Percentiles rank a stretch among this genome's conserved stretches.
Evolutionary conservation across 23 tunicate genomes (phyloP).

Genomic region (Oikopleura vanhoeffeni): DNA sequence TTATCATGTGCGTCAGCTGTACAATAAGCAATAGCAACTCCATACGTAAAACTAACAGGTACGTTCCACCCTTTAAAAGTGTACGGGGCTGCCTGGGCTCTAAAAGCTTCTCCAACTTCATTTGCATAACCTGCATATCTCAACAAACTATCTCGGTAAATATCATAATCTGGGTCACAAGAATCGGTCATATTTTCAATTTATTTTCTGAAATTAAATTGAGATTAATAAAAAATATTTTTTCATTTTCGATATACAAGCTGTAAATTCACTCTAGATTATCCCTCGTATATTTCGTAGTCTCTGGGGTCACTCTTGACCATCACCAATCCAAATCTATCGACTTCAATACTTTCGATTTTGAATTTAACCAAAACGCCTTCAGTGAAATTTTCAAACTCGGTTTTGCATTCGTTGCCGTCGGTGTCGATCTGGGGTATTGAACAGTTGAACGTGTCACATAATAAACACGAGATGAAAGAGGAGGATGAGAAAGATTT

Average conservation of each 20-base stretch:
- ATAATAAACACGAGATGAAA: too few relatives aligned
- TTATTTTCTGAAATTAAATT: too few relatives aligned
- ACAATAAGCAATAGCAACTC: background rate
- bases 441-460: background rate
- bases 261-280: too few relatives aligned
- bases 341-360: background rate
- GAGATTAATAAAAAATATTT: too few relatives aligned
- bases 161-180: background rate
- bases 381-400: background rate
- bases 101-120: background rate
- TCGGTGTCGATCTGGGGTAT: too few relatives aligned
- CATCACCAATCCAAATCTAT: background rate
- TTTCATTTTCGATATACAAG: too few relatives aligned
- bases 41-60: background rate
- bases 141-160: background rate
- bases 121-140: background rate
- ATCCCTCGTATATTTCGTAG: too few relatives aligned
- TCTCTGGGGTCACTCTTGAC: background rate
- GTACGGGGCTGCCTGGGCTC: background rate
- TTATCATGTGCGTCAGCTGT: background rate
- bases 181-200: too few relatives aligned
- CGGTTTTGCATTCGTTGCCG: background rate
- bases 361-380: background rate
- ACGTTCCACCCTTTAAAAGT: background rate
- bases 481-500: too few relatives aligned